phyloP scores from a whole-genome alignment of 35 echinoderm and acorn worm genomes.

The Antedon bifida region DNA sequence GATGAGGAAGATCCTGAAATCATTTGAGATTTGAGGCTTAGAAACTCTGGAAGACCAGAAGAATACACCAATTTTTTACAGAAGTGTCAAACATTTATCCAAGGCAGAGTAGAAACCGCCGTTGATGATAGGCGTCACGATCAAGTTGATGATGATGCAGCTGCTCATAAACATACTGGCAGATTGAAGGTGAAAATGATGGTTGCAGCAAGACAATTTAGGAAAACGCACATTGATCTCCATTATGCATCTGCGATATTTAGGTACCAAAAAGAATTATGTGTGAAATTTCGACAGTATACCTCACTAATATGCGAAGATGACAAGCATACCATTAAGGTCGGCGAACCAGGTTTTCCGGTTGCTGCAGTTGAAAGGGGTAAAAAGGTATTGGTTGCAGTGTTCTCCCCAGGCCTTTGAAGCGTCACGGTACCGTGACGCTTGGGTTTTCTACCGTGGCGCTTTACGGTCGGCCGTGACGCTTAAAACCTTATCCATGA shows the following conservation, averaged over 20 bases:
- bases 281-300: background rate
- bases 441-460: too few species aligned
- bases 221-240: background rate
- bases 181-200: background rate
- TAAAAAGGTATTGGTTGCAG: too few species aligned
- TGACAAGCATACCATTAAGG: background rate
- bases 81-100: slow-evolving; percentile 23
- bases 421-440: too few species aligned
- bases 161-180: too few species aligned
- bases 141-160: slow-evolving; percentile 6
- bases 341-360: background rate
- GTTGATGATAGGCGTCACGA: slow-evolving; percentile 31
- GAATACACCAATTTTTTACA: slow-evolving; percentile 10
- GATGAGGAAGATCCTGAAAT: slow-evolving; percentile 47
- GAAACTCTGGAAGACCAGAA: slow-evolving; percentile 5
- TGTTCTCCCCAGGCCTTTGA: too few species aligned
- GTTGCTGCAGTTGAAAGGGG: background rate
- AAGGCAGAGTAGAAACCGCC: slow-evolving; percentile 14
- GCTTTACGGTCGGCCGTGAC: too few species aligned
- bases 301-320: background rate
- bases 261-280: background rate
- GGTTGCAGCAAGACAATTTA: background rate
- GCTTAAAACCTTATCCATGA: too few species aligned
- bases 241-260: background rate
- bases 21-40: slow-evolving; percentile 28